Conservation (phyloP, 2,113 vertebrate species). For the Entosphenus tridentatus region DNA sequence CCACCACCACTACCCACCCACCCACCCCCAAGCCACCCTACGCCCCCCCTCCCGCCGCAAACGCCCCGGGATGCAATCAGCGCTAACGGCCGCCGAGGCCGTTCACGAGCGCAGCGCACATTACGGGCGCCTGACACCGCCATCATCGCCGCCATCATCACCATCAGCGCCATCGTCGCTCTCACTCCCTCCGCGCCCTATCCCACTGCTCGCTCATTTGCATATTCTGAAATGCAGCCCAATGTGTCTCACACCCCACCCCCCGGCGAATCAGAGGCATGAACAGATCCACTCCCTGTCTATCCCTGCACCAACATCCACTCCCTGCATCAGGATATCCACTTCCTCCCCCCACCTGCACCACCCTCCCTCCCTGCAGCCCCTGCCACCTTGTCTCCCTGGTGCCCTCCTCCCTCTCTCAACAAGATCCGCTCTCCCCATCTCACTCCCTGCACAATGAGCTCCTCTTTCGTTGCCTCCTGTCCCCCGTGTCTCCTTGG, state of each 20-base stretch:
- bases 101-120: no score
- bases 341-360: neutral
- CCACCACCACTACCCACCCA: no score
- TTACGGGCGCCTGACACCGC: no score
- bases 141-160: no score
- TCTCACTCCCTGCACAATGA: neutral
- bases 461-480: neutral
- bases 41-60: no score
- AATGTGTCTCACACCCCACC: neutral
- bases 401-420: neutral
- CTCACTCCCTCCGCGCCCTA: neutral
- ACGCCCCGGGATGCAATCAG: no score
- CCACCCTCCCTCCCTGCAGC: no score
- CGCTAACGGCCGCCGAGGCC: no score
- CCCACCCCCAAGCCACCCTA: no score
- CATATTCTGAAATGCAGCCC: neutral
- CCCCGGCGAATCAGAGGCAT: neutral
- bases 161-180: neutral
- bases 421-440: neutral
- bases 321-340: neutral
- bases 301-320: conserved; percentile 7
- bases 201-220: neutral
- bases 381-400: neutral
- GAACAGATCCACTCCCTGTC: neutral
- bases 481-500: neutral